A percentile compares a stretch with the other conserved stretches of the same genome.
phyloP scores from a whole-genome alignment of 2,888 invertebrate species.

The Slavum lentiscoides region DNA sequence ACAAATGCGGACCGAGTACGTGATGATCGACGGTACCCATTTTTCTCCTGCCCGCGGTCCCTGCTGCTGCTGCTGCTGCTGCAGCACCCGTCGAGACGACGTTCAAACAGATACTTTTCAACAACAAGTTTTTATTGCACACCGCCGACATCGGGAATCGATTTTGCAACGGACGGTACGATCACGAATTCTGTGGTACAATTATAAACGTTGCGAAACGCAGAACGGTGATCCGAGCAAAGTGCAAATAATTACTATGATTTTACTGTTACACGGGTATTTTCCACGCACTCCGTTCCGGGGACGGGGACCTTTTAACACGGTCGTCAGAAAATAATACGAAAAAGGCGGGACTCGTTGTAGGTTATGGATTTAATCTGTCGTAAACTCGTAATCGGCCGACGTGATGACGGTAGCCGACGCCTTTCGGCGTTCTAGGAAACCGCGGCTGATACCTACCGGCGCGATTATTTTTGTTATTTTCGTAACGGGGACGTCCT shows the following conservation, averaged over 20 bases:
- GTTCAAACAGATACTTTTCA: constrained; percentile 12
- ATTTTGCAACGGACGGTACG: neutral
- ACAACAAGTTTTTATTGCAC: neutral
- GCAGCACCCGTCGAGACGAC: neutral
- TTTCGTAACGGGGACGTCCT: constrained; percentile 12
- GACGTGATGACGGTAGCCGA: neutral
- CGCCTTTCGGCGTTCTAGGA: constrained; percentile 5
- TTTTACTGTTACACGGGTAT: no score
- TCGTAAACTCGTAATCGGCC: neutral
- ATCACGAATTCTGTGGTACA: no score
- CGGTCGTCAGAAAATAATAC: neutral
- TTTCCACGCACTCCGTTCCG: no score
- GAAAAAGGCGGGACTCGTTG: constrained; percentile 14
- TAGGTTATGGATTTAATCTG: constrained; percentile 35
- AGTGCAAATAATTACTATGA: no score
- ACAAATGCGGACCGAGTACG: neutral
- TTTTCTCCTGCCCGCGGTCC: constrained; percentile 15
- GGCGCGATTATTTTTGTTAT: neutral
- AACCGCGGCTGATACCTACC: neutral
- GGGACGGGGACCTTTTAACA: no score
- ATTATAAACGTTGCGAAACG: neutral
- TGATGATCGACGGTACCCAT: constrained; percentile 11
- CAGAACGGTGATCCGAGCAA: no score
- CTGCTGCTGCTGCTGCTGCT: neutral
- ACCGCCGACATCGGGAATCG: neutral